Base-by-base conservation (phyloP, 2,888 invertebrate species). In the Spisula solida region DNA sequence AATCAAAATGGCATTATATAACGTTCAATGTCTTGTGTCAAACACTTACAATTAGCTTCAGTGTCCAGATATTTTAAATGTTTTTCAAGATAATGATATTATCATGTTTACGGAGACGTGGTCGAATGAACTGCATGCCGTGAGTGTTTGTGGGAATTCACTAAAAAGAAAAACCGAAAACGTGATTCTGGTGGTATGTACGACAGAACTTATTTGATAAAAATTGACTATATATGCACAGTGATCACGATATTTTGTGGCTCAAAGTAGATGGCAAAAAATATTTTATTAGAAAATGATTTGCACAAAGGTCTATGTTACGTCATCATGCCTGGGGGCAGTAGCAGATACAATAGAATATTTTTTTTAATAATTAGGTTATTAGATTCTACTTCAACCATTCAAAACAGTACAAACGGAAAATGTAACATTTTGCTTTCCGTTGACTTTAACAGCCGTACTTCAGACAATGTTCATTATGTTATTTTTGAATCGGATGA, bases 371-470 rank as follows among this genome's bases (percentile, higher is more conserved):
- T 75, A 6, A 31, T 29, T 75, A 25, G 75, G 16, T 31, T 75
- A 29, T 5, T 29, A 2, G 75, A 75, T 75, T 75, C 75, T 29
- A 31, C 29, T 29, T 16, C 75, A 12, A 29, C 75, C 29, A 75
- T n/a, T 66, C 6, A 66, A 6, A 25, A 66, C 6, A n/a, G 16
- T 25, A 66, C 20, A n/a, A 25, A 25, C 29, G 81, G 81, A 25
- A 56, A 81, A 18, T n/a, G 51, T 16, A 81, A 81, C 56, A 16
- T 20, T n/a, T n/a, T n/a, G n/a, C n/a, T n/a, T n/a, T n/a, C n/a
- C n/a, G n/a, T n/a, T n/a, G n/a, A n/a, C n/a, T n/a, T n/a, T n/a
- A n/a, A n/a, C n/a, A n/a, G n/a, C n/a, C n/a, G n/a, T n/a, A n/a
- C n/a, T n/a, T n/a, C n/a, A n/a, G n/a, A n/a, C n/a, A n/a, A n/a